Evolutionary conservation across 2,888 invertebrate species (phyloP).

Genomic region (Eupithecia insigniata): DNA sequence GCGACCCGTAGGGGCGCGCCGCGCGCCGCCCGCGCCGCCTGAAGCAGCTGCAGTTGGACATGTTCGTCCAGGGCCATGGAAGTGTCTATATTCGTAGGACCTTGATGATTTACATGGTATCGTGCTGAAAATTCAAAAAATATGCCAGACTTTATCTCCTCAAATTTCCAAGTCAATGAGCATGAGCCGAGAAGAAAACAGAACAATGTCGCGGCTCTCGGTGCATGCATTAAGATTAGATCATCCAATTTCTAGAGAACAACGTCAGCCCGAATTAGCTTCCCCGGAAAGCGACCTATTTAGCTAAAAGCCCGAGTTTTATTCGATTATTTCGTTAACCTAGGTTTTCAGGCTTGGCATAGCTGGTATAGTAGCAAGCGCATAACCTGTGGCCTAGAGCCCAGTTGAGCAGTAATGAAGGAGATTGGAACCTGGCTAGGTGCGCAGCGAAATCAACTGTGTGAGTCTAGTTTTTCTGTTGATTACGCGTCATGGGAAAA

Average conservation of each 20-base stretch:
- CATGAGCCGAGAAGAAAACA: neutral
- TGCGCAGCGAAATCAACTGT: slow-evolving; percentile 25
- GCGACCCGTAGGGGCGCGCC: too few relatives aligned
- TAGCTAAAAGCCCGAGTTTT: slow-evolving; percentile 36
- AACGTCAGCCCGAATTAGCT: slow-evolving; percentile 19
- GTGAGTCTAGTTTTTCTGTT: slow-evolving; percentile 20
- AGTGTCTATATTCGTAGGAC: neutral
- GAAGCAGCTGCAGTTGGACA: too few relatives aligned
- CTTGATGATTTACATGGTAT: neutral
- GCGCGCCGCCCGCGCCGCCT: too few relatives aligned
- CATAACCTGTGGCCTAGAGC: slow-evolving; percentile 14
- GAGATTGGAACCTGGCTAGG: slow-evolving; percentile 16
- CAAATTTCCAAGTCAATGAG: neutral
- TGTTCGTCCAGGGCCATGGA: too few relatives aligned
- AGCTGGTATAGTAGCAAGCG: slow-evolving; percentile 10
- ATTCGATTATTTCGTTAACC: slow-evolving; percentile 39
- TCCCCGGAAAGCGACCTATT: slow-evolving; percentile 31
- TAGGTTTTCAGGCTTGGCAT: slow-evolving; percentile 32
- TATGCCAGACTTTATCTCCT: neutral
- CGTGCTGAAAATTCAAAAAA: neutral
- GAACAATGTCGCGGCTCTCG: neutral
- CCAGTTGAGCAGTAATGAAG: slow-evolving; percentile 13
- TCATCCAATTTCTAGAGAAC: slow-evolving; percentile 6
- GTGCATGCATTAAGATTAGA: slow-evolving; percentile 5
- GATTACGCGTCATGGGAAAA: slow-evolving; percentile 23